Percentiles rank a stretch among this genome's conserved stretches.
phyloP scores from a whole-genome alignment of 2,888 invertebrate genomes.

The Hyppa rectilinea region DNA sequence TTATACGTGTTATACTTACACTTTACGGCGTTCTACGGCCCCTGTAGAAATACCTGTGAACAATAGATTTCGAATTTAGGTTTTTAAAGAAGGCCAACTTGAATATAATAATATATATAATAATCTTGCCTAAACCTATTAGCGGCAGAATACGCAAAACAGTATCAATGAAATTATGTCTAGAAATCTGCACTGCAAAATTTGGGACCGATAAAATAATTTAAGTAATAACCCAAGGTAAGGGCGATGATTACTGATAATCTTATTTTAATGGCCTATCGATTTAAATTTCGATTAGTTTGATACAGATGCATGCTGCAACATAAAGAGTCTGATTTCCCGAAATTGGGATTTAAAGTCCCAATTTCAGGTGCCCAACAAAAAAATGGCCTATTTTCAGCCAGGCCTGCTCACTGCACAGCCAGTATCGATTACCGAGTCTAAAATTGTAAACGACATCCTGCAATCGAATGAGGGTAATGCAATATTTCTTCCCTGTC shows the following conservation, averaged over 20 bases:
- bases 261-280: constrained; percentile 10
- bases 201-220: constrained; percentile 12
- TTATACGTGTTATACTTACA: constrained; percentile 76
- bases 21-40: constrained; percentile 73
- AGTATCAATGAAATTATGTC: not conserved
- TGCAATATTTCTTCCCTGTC: constrained; percentile 39
- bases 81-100: constrained; percentile 6
- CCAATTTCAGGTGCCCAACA: constrained; percentile 6
- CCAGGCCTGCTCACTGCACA: not conserved
- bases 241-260: constrained; percentile 14
- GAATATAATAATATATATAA: not conserved
- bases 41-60: constrained; percentile 75
- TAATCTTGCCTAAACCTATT: constrained; percentile 1
- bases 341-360: not conserved
- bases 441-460: constrained; percentile 37
- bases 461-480: constrained; percentile 25
- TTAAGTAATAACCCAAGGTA: constrained; percentile 14
- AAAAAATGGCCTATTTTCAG: constrained; percentile 9
- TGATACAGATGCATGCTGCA: not conserved
- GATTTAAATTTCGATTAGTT: not conserved
- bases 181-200: not conserved
- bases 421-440: constrained; percentile 31
- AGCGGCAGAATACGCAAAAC: not conserved
- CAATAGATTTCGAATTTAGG: constrained; percentile 48
- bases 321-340: not conserved